Evolutionary conservation across 2,113 vertebrate genomes (phyloP).

Genomic region (Illadopsis cleaveri): DNA sequence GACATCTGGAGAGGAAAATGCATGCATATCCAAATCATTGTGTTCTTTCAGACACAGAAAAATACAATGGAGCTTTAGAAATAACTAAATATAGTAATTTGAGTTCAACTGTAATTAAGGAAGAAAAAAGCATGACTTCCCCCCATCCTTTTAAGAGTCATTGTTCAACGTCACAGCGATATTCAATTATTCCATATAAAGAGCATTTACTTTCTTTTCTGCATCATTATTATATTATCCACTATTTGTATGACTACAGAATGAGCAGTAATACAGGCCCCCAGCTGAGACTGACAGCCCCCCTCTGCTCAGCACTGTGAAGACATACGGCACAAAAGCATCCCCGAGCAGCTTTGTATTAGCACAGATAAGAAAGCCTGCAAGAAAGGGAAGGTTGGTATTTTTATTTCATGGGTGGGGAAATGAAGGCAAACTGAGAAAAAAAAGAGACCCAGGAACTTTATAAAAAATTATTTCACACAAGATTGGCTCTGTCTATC

Average conservation of each 20-base stretch:
- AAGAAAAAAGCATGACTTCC: conserved; percentile 52
- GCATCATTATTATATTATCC: conserved; percentile 65
- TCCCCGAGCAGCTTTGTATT: not conserved
- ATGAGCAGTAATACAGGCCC: conserved; percentile 55
- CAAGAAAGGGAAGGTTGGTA: not conserved
- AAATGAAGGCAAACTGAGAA: not conserved
- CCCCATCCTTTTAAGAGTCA: conserved; percentile 42
- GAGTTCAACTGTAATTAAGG: conserved; percentile 58
- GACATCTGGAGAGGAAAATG: conserved; percentile 59
- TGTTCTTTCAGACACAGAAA: conserved; percentile 35
- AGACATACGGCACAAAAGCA: conserved; percentile 49
- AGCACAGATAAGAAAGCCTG: conserved; percentile 1
- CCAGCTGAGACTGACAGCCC: conserved; percentile 60
- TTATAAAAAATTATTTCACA: not conserved
- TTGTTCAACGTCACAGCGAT: conserved; percentile 58
- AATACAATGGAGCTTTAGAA: conserved; percentile 64
- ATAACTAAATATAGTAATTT: conserved; percentile 67
- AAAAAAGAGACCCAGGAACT: not conserved
- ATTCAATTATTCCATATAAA: conserved; percentile 69
- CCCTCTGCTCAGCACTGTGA: conserved; percentile 33
- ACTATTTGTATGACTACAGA: conserved; percentile 63
- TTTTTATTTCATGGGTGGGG: conserved; percentile 31
- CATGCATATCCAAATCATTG: conserved; percentile 31
- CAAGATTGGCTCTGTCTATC: not conserved
- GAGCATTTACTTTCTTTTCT: conserved; percentile 66